These are phyloP conservation scores for Delphinus delphis DNA, from an alignment of 2,113 vertebrate species.

Conservation along the genomic window DNA sequence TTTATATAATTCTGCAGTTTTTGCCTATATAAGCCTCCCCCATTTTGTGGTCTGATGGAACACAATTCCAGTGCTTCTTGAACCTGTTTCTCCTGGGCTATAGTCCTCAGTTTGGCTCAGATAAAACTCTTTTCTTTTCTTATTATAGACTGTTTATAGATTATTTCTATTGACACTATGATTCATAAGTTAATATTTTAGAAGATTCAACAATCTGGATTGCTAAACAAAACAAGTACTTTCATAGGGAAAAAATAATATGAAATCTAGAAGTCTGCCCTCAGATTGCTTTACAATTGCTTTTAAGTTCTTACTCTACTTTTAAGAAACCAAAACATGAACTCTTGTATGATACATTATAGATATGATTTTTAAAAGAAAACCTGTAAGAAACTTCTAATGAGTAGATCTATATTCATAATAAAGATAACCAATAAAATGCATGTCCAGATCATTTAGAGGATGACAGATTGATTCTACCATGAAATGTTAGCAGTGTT, in stretches of 20 bases:
- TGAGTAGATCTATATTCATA: not conserved
- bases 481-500: not conserved
- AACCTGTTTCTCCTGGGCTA: not conserved
- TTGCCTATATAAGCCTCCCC: not conserved
- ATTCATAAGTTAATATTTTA: not conserved
- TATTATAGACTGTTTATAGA: not conserved
- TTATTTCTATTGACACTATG: not conserved
- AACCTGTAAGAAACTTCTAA: not conserved
- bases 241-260: not conserved
- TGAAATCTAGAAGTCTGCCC: not conserved
- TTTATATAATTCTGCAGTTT: not conserved
- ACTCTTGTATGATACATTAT: not conserved
- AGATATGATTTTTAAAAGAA: not conserved
- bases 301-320: not conserved
- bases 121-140: not conserved
- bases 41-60: not conserved
- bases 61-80: not conserved
- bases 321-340: not conserved
- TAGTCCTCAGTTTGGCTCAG: not conserved
- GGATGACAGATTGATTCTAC: not conserved
- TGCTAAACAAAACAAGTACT: not conserved
- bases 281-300: not conserved
- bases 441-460: not conserved
- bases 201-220: not conserved
- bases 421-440: not conserved